These are phyloP conservation scores for Oxyruncus cristatus DNA, from an alignment of 2,113 vertebrate species.

Conservation along the genomic window DNA sequence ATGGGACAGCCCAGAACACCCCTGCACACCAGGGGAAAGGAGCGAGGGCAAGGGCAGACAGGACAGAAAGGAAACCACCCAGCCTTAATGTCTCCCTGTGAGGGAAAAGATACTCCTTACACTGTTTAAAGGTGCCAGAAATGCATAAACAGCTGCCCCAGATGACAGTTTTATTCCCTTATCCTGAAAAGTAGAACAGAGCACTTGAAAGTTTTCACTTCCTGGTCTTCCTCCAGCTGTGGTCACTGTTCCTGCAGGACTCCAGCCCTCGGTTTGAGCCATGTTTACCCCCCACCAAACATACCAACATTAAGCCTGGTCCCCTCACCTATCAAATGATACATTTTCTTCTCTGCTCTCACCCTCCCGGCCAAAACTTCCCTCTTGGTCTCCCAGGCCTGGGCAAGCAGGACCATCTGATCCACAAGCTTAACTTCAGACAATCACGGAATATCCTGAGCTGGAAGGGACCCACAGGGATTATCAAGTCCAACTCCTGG, in stretches of 20 bases:
- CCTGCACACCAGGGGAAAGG: not conserved
- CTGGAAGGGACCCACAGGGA: not conserved
- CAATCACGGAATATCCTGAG: not conserved
- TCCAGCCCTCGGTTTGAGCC: not conserved
- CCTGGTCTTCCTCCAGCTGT: not conserved
- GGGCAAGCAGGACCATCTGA: not conserved
- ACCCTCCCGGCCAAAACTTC: not conserved
- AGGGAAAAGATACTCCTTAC: not conserved
- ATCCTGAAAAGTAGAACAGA: not conserved
- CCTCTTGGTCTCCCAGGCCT: not conserved
- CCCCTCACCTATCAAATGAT: not conserved
- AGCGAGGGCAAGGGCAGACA: not conserved
- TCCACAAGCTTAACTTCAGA: not conserved
- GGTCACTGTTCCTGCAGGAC: not conserved
- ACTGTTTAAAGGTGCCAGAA: not conserved
- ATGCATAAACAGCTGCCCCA: not conserved
- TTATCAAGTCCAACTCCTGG: not conserved
- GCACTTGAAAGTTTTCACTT: not conserved
- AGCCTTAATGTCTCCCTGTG: fast-evolving
- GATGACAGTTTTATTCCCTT: not conserved
- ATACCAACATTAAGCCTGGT: fast-evolving
- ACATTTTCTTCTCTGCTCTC: not conserved
- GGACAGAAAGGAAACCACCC: not conserved
- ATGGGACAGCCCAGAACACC: not conserved
- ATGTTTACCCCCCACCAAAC: not conserved